Base-by-base conservation (phyloP, 2,113 vertebrate species). In the Zosterops hypoxanthus region DNA sequence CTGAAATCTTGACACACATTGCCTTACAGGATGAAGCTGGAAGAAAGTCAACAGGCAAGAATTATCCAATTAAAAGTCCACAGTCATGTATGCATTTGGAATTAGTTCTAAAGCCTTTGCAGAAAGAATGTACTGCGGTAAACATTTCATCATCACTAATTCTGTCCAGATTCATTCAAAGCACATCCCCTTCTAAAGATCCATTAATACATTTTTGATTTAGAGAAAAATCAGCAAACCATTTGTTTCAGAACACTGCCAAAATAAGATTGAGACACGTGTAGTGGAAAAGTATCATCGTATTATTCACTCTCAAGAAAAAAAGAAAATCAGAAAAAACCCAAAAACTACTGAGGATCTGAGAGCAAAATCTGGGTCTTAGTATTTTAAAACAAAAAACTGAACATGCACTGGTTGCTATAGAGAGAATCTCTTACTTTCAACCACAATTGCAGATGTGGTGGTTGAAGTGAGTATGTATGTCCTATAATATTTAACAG, bases 391-490 rank as follows among this genome's bases (percentile, higher is more conserved):
- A 93, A 82, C 26, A 72, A 85, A 91, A 82, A 61, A 47, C 49
- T 71, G 42, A 96, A 84, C 53, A 72, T 82, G 49, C 4, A 0
- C 41, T 95, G 41, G 93, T 93, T 96, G 82, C 83, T 93, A 94
- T 92, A 96, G 92, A 94, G 61, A 97, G 72, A 88, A 84, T 57
- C n/a, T 96, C 72, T 93, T 94, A 41, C 93, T 97, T 97, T 94
- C 92, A 95, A 72, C 88, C 93, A 96, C 90, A 93, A 46, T 24
- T 90, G 79, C 92, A 96, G 93, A 96, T 93, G 94, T 94, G 82
- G 82, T 53, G 22, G 80, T 39, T 94, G 72, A 93, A 92, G 61
- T 60, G 82, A 95, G 22, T 83, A 57, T 82, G 23, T 57, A 65
- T 52, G 53, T 61, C 75, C 70, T 57, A 70, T 82, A 69, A 61